These are phyloP conservation scores for Dufourea novaeangliae DNA, from an alignment of 1,140 invertebrate species.

Conservation along the genomic window DNA sequence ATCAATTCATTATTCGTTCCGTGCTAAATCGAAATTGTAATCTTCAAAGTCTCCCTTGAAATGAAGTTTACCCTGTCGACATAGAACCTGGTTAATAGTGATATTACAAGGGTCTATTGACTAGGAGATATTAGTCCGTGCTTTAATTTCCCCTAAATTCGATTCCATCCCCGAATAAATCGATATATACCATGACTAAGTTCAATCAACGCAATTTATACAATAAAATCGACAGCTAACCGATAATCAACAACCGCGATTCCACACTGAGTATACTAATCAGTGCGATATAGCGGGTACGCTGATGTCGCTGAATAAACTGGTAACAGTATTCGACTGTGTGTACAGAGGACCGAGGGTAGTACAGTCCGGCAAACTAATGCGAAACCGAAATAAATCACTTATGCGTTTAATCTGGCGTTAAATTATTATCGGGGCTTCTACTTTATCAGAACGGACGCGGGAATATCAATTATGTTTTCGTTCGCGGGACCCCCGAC, in stretches of 20 bases:
- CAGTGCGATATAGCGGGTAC: conserved; percentile 28
- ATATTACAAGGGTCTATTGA: not conserved
- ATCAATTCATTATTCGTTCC: too few species aligned
- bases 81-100: too few species aligned
- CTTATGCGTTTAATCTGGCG: not conserved
- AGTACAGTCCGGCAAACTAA: not conserved
- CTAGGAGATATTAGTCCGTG: conserved; percentile 12
- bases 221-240: conserved; percentile 62
- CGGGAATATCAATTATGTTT: not conserved
- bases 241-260: conserved; percentile 63
- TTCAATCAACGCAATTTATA: conserved; percentile 57
- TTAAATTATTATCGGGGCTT: conserved; percentile 36
- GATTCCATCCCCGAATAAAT: conserved; percentile 28
- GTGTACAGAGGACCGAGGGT: not conserved
- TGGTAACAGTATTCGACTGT: conserved; percentile 24
- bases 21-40: too few species aligned
- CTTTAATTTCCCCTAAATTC: conserved; percentile 32
- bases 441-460: not conserved
- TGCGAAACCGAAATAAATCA: conserved; percentile 44
- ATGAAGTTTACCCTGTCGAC: too few species aligned
- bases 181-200: conserved; percentile 13
- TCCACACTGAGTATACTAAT: conserved; percentile 54
- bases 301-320: conserved; percentile 44
- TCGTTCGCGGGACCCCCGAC: too few species aligned
- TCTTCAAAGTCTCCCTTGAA: too few species aligned